These are phyloP conservation scores for Enoplosus armatus DNA, from an alignment of 2,797 vertebrate genomes.

Conservation along the genomic window DNA sequence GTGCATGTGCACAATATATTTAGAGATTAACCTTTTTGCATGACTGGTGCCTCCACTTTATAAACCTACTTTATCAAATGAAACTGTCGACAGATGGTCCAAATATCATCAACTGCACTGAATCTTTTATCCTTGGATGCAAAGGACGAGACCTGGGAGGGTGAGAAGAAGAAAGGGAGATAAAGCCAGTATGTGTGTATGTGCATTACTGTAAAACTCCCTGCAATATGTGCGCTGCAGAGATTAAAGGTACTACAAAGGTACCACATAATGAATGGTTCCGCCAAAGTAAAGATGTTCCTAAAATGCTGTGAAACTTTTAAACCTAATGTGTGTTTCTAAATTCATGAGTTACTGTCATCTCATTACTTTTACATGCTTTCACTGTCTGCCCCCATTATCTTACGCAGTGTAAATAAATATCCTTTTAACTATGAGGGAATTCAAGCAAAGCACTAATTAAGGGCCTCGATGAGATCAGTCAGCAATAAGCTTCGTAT, in stretches of 20 bases:
- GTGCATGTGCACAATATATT: background rate
- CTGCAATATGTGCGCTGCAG: background rate
- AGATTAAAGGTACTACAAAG: constrained; percentile 18
- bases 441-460: constrained; percentile 24
- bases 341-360: background rate
- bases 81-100: constrained; percentile 58
- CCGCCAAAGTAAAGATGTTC: background rate
- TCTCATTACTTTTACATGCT: background rate
- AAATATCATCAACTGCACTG: constrained; percentile 37
- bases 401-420: constrained; percentile 25
- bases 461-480: constrained; percentile 30
- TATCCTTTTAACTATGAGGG: constrained; percentile 10
- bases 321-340: background rate
- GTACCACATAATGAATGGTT: background rate
- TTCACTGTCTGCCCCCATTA: constrained; percentile 4
- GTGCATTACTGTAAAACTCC: background rate
- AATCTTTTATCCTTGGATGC: constrained; percentile 32
- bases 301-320: background rate
- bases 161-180: constrained; percentile 11
- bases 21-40: constrained; percentile 52
- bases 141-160: constrained; percentile 16
- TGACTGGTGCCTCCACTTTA: constrained; percentile 38
- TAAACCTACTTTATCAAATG: constrained; percentile 69
- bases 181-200: background rate
- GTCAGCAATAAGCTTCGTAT: background rate